Base-by-base conservation (phyloP, 2,888 invertebrate species). In the Troides oblongomaculatus region DNA sequence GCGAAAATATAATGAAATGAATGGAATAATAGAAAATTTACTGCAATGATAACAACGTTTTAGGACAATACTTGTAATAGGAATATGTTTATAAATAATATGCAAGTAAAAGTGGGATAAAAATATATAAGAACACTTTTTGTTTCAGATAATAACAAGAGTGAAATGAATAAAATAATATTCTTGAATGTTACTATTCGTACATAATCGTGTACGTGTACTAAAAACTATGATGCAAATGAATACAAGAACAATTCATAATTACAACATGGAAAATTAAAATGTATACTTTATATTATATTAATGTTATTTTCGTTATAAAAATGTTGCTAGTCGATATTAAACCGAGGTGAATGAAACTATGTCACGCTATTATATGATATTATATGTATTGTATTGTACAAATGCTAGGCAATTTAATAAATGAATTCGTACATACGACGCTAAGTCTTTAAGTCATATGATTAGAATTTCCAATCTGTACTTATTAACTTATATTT, bases 281-380 rank as follows among this genome's bases (percentile, higher is more conserved):
- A 39, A 39, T 39, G 7, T 10, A 39, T 39, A 10, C 17, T 61
- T n/a, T 6, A 43, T 61, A 39, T n/a, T 6, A 43, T 61, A 39
- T 39, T 43, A 5, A 17, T 18, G 18, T 2, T 18, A 50, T 14
- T 14, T 50, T 50, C 18, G 50, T 50, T 50, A 50, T 50, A 14
- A 50, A 14, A 50, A 17, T 50, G 50, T 50, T 50, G 18, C 18
- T 64, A 36, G 21, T 53, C 53, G 23, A 62, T n/a, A 8, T 64
- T 56, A n/a, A 63, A 53, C 23, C 21, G 17, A 64, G 56, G 64
- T 14, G 23, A 63, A 63, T 50, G 50, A 50, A 39, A 53, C 62
- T 5, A 62, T 62, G 43, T 46, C 46, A 46, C 46, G 63, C 50
- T 17, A 63, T 62, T 23, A 50, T 17, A 17, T 46, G 63, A 25